Evolutionary conservation across 2,113 vertebrate species (phyloP), one percentile per base, ranked within the genome.

Genomic region (Choloepus hoffmanni): DNA sequence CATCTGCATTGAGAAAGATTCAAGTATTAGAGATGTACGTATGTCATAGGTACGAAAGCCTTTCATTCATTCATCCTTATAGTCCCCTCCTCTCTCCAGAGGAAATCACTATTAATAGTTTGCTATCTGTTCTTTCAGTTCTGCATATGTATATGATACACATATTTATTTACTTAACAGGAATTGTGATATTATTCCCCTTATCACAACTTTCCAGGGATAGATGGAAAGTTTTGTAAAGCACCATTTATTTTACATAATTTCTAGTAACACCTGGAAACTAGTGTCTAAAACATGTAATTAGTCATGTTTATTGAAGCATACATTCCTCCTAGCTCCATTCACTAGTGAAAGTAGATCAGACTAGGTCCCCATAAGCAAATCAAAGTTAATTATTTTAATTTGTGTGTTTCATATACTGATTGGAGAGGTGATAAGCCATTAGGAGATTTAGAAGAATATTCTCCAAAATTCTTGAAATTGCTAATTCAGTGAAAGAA

Each of bases 391-490:
- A 50, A 84, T 94, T 92, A 3, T 93, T 82, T 93, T 94, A 19
- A 65, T 84, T 95, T 82, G 68, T 67, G 53, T 94, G 70, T 87
- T 95, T n/a, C 23, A 48, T 88, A 53, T 60, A 60, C 68, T 55
- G 70, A 89, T 50, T 82, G 50, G 36, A 95, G 21, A 92, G n/a
- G 50, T 45, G 77, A 83, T 85, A 94, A 85, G 4, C 63, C 50
- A 95, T 91, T 33, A 67, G 67, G 84, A 92, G 26, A 87, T 94
- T 96, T 86, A 73, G 58, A 72, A 78, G 63, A 85, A 83, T 85
- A 48, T 68, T 92, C 14, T 96, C 55, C 53, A 91, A 95, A 95
- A 92, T 92, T 96, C 72, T 95, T 96, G 86, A 96, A 94, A 93
- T 93, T 79, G 43, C 43, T 58, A 53, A 63, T 74, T 92, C 53